Percentiles rank a stretch among this genome's conserved stretches.
Conservation (phyloP, 2,888 invertebrate genomes). For the Hoplodrina blanda region DNA sequence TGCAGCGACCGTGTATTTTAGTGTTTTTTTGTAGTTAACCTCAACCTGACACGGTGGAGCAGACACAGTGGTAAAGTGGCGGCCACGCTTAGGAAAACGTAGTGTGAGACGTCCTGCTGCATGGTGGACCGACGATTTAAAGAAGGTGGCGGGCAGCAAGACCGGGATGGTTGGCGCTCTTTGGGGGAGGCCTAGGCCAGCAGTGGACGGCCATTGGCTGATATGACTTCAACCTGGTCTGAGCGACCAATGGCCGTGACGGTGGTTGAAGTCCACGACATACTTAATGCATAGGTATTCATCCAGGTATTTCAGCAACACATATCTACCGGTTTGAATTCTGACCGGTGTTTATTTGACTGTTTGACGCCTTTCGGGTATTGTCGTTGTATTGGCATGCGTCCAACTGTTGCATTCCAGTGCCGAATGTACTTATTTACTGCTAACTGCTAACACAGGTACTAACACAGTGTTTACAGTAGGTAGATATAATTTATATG, state of each 20-base stretch:
- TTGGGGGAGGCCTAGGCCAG: too few relatives aligned
- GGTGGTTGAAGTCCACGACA: neutral
- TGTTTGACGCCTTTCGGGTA: conserved; percentile 23
- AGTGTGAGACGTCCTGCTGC: too few relatives aligned
- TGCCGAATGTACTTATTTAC: conserved; percentile 19
- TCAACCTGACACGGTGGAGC: neutral
- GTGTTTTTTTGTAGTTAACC: too few relatives aligned
- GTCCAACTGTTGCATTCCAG: conserved; percentile 25
- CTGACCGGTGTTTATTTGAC: conserved; percentile 12
- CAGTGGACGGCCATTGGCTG: too few relatives aligned
- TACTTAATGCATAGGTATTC: neutral
- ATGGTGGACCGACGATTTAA: too few relatives aligned
- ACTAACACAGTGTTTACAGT: neutral
- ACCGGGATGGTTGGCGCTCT: too few relatives aligned
- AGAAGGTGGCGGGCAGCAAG: too few relatives aligned
- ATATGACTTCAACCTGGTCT: neutral
- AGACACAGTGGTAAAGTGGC: too few relatives aligned
- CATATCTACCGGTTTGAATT: conserved; percentile 6
- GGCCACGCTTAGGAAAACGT: too few relatives aligned
- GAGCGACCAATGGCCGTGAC: too few relatives aligned
- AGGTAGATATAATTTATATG: neutral
- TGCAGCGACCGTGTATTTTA: too few relatives aligned
- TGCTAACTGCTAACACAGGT: conserved; percentile 6
- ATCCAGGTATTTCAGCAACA: conserved; percentile 8
- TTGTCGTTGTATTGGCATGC: conserved; percentile 22